Conservation (phyloP, 1,140 invertebrate genomes). For the Drosophila baimaii region DNA sequence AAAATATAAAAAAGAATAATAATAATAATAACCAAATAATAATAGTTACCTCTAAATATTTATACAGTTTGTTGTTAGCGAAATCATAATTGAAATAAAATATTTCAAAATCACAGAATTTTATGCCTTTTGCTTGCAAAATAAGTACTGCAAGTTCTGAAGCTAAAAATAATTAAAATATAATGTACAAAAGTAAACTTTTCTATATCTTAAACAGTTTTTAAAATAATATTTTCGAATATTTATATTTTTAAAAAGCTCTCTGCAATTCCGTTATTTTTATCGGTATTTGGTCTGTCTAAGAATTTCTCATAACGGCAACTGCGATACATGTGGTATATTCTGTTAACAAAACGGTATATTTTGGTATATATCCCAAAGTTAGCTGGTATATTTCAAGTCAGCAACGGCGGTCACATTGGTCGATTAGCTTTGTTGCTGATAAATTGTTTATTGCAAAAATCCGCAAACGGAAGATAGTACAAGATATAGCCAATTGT, state of each 20-base stretch:
- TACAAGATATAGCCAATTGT: slow-evolving; percentile 26
- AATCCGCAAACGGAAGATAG: slow-evolving; percentile 37
- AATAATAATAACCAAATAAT: too few relatives aligned
- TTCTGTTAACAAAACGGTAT: neutral
- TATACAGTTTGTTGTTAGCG: too few relatives aligned
- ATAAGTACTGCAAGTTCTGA: too few relatives aligned
- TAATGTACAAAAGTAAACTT: neutral
- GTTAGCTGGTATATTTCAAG: too few relatives aligned
- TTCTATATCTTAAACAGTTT: neutral
- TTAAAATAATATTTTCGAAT: neutral
- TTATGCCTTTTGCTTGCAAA: too few relatives aligned
- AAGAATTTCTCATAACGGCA: neutral
- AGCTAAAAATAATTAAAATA: neutral
- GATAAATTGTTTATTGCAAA: slow-evolving; percentile 59
- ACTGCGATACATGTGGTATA: neutral
- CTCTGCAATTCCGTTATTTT: neutral
- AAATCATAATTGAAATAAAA: neutral
- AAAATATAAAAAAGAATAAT: too few relatives aligned
- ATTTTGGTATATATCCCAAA: neutral
- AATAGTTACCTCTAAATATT: too few relatives aligned
- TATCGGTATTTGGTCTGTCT: neutral
- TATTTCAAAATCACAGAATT: neutral
- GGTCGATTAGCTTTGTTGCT: slow-evolving; percentile 28
- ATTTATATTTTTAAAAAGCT: neutral
- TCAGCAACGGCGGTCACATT: neutral